A percentile compares a stretch with the other conserved stretches of the same genome.
phyloP scores from a whole-genome alignment of 2,797 vertebrate genomes.

The Lagodon rhomboides region DNA sequence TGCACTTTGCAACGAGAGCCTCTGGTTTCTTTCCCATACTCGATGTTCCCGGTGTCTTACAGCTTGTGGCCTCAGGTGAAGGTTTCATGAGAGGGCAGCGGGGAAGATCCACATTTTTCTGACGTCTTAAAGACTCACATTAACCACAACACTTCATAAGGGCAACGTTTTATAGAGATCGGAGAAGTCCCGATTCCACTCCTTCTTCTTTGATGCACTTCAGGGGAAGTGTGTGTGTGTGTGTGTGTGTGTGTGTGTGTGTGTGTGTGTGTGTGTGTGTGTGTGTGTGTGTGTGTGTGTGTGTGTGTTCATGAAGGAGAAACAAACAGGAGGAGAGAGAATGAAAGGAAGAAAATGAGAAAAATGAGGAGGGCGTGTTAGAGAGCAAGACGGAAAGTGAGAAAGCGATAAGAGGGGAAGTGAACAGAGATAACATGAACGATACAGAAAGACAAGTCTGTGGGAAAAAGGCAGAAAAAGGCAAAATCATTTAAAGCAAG shows the following conservation, averaged over 20 bases:
- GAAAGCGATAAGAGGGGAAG: not conserved
- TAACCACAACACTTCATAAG: conserved; percentile 53
- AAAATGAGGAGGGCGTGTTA: not conserved
- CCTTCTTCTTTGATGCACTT: conserved; percentile 30
- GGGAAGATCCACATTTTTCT: conserved; percentile 36
- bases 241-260: conserved; percentile 31
- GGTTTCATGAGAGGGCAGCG: conserved; percentile 53
- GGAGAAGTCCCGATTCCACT: conserved; percentile 25
- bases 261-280: conserved; percentile 36
- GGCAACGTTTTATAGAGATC: conserved; percentile 51
- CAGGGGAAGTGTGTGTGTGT: conserved; percentile 29
- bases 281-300: conserved; percentile 32
- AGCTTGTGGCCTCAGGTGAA: conserved; percentile 49
- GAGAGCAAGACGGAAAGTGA: not conserved
- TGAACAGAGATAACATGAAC: not conserved
- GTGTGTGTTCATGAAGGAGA: conserved; percentile 19
- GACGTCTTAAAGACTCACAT: conserved; percentile 40
- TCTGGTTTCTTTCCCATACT: conserved; percentile 29
- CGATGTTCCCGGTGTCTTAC: conserved; percentile 20
- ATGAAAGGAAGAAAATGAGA: no score
- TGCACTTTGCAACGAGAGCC: conserved; percentile 42
- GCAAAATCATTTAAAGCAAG: not conserved
- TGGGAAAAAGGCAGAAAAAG: not conserved
- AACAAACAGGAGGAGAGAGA: not conserved
- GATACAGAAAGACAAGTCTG: not conserved